phyloP scores from a whole-genome alignment of 1,140 invertebrate species.

The Uloborus diversus region DNA sequence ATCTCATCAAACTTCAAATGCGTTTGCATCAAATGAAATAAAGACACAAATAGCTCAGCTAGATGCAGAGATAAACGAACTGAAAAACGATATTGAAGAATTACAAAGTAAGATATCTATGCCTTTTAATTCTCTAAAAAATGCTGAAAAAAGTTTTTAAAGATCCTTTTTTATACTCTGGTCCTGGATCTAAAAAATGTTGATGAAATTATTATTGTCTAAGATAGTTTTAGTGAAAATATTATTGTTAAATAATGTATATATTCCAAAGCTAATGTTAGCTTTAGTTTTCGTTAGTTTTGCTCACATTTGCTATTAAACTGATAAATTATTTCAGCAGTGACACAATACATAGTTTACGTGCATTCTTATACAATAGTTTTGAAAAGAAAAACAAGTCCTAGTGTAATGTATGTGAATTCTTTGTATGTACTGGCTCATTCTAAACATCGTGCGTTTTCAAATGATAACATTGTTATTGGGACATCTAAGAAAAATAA shows the following conservation, averaged over 20 bases:
- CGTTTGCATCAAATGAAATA: constrained; percentile 35
- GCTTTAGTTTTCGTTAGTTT: too few relatives aligned
- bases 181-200: background rate
- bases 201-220: background rate
- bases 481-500: too few relatives aligned
- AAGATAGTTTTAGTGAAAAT: background rate
- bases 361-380: too few relatives aligned
- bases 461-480: too few relatives aligned
- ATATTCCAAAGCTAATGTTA: too few relatives aligned
- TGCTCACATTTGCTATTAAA: too few relatives aligned
- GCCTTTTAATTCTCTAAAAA: background rate
- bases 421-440: too few relatives aligned
- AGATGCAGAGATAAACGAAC: constrained; percentile 9
- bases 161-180: background rate
- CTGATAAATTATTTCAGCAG: too few relatives aligned
- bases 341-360: too few relatives aligned
- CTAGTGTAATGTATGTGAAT: too few relatives aligned
- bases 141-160: background rate
- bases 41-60: constrained; percentile 6
- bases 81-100: constrained; percentile 29
- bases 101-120: background rate
- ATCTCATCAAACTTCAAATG: background rate
- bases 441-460: too few relatives aligned
- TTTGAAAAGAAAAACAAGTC: too few relatives aligned
- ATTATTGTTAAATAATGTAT: background rate